Evolutionary conservation across 2,113 vertebrate species (phyloP).

Genomic region (Lota lota): DNA sequence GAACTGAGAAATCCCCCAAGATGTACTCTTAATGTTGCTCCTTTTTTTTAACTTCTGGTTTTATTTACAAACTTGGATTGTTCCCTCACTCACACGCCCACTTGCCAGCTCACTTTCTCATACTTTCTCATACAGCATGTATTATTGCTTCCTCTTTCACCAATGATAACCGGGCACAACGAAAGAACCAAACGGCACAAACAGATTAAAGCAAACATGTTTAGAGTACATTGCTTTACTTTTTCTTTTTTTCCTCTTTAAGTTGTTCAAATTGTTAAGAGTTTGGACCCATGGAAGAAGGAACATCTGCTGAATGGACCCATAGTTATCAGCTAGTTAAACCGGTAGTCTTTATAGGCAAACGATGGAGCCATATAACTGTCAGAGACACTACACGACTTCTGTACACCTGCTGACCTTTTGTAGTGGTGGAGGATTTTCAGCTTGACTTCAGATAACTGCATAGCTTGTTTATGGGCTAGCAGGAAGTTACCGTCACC

Average conservation of each 20-base stretch:
- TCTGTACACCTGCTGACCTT: slow-evolving; percentile 60
- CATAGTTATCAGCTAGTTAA: slow-evolving; percentile 37
- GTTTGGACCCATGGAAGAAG: background rate
- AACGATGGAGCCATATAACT: slow-evolving; percentile 52
- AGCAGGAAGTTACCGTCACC: slow-evolving; percentile 56
- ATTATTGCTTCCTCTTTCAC: slow-evolving; percentile 13
- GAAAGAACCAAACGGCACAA: slow-evolving; percentile 17
- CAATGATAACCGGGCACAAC: background rate
- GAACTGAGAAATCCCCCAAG: no score
- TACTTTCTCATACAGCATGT: no score
- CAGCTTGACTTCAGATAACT: slow-evolving; percentile 62
- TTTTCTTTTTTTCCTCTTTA: background rate
- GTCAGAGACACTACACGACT: slow-evolving; percentile 48
- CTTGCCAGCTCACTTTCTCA: no score
- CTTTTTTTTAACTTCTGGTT: slow-evolving; percentile 3
- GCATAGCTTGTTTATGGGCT: slow-evolving; percentile 68
- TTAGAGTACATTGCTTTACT: background rate
- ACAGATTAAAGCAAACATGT: background rate
- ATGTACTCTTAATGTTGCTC: no score
- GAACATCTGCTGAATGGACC: background rate
- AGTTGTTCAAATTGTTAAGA: background rate
- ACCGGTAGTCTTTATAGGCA: slow-evolving; percentile 39
- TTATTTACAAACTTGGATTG: background rate
- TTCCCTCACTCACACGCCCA: no score
- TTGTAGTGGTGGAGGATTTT: slow-evolving; percentile 54